Evolutionary conservation across 1,140 invertebrate genomes (phyloP).

Genomic region (Prorops nasuta): DNA sequence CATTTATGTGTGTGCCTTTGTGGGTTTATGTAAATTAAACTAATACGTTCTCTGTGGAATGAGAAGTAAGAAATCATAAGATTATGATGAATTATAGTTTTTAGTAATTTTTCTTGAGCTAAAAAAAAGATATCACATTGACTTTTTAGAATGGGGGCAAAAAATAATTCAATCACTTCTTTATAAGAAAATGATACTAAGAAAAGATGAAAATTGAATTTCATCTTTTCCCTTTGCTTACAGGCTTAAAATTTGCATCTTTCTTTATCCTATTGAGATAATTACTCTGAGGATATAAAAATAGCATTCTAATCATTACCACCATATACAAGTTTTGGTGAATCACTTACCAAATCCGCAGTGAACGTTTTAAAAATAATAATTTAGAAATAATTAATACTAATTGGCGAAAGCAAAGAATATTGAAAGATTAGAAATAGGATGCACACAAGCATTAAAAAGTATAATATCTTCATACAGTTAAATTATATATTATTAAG

Average conservation of each 20-base stretch:
- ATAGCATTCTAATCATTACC: slow-evolving; percentile 16
- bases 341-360: slow-evolving; percentile 19
- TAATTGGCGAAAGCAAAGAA: no score
- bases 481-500: no score
- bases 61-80: background rate
- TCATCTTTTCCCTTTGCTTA: slow-evolving; percentile 18
- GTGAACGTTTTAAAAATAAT: slow-evolving; percentile 20
- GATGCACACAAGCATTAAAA: no score
- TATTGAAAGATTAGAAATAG: no score
- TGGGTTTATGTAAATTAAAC: slow-evolving; percentile 8
- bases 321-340: slow-evolving; percentile 17
- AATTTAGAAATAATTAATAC: slow-evolving; percentile 9
- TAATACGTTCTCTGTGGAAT: slow-evolving; percentile 23
- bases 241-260: slow-evolving; percentile 21
- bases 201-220: slow-evolving; percentile 11
- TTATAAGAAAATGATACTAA: background rate
- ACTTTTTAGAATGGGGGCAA: background rate
- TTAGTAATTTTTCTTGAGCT: no score
- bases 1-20: no score
- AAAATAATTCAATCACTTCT: background rate
- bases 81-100: no score
- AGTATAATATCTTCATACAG: no score
- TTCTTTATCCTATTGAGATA: slow-evolving; percentile 19
- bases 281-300: slow-evolving; percentile 18
- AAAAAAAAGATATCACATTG: background rate